phyloP scores from a whole-genome alignment of 2,888 invertebrate genomes.

The Sceliomorpha sp. region DNA sequence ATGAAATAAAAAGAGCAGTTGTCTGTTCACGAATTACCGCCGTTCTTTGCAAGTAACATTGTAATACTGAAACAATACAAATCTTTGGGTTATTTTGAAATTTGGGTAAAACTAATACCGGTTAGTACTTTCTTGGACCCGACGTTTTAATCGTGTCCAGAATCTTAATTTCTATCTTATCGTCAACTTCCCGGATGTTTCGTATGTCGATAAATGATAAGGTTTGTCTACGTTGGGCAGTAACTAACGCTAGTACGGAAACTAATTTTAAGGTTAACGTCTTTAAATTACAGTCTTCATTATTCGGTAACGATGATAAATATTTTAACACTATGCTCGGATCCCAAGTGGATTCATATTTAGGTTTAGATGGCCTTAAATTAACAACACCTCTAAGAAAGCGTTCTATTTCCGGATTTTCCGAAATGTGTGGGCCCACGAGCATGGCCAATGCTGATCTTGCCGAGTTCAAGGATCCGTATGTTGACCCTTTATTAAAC shows the following conservation, averaged over 20 bases:
- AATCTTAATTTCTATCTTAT: slow-evolving; percentile 40
- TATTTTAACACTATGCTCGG: slow-evolving; percentile 58
- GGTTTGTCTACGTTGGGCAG: slow-evolving; percentile 51
- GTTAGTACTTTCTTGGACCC: slow-evolving; percentile 16
- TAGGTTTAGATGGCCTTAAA: slow-evolving; percentile 53
- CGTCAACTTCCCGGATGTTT: slow-evolving; percentile 27
- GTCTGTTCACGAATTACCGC: neutral
- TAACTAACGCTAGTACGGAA: slow-evolving; percentile 48
- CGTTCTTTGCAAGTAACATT: slow-evolving; percentile 3
- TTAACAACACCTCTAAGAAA: slow-evolving; percentile 60
- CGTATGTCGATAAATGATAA: slow-evolving; percentile 35
- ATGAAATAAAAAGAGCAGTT: neutral
- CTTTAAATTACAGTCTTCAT: slow-evolving; percentile 32
- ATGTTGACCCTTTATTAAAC: slow-evolving; percentile 36
- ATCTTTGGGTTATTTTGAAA: slow-evolving; percentile 1
- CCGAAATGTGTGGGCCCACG: slow-evolving; percentile 34
- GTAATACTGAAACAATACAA: neutral
- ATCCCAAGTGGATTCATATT: slow-evolving; percentile 61
- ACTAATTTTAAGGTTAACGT: slow-evolving; percentile 47
- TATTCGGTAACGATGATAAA: slow-evolving; percentile 22
- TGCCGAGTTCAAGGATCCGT: slow-evolving; percentile 40
- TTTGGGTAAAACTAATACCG: slow-evolving; percentile 6
- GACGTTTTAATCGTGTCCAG: slow-evolving; percentile 37
- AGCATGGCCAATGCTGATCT: slow-evolving; percentile 50
- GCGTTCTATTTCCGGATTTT: slow-evolving; percentile 48